Percentiles rank a stretch among this genome's conserved stretches.
phyloP scores from a whole-genome alignment of 2,797 vertebrate species.

The Gymnoscopelus microlampas region DNA sequence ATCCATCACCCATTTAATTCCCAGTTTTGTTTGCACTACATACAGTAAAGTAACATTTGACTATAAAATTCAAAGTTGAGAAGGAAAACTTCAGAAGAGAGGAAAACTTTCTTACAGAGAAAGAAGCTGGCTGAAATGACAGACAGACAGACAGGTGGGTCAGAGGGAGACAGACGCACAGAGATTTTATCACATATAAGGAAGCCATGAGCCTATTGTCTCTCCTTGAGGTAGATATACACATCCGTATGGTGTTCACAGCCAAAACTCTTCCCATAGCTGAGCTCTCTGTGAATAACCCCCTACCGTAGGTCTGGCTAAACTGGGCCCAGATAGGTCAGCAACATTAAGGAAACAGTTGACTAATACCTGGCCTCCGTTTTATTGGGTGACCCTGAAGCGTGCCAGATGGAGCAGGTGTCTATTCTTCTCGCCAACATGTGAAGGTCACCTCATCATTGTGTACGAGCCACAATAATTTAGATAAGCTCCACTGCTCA shows the following conservation, averaged over 20 bases:
- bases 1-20: too few species aligned
- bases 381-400: constrained; percentile 38
- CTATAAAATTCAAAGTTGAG: too few species aligned
- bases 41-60: too few species aligned
- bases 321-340: constrained; percentile 23
- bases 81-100: too few species aligned
- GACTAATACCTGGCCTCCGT: constrained; percentile 31
- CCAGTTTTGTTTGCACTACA: too few species aligned
- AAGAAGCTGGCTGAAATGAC: neutral
- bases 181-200: neutral
- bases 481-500: constrained; percentile 45
- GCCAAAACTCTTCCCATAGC: constrained; percentile 46
- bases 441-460: constrained; percentile 52
- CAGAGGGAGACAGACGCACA: too few species aligned
- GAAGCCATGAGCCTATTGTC: constrained; percentile 36
- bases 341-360: constrained; percentile 21
- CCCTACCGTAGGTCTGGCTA: neutral
- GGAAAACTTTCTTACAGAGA: too few species aligned
- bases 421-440: constrained; percentile 41
- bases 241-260: constrained; percentile 31
- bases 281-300: constrained; percentile 59
- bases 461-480: constrained; percentile 32
- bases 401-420: constrained; percentile 5
- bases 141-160: neutral
- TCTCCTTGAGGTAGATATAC: constrained; percentile 42